Evolutionary conservation across 1,140 invertebrate species (phyloP), one percentile per base, ranked within the genome.

Genomic region (Trichonephila clavata): DNA sequence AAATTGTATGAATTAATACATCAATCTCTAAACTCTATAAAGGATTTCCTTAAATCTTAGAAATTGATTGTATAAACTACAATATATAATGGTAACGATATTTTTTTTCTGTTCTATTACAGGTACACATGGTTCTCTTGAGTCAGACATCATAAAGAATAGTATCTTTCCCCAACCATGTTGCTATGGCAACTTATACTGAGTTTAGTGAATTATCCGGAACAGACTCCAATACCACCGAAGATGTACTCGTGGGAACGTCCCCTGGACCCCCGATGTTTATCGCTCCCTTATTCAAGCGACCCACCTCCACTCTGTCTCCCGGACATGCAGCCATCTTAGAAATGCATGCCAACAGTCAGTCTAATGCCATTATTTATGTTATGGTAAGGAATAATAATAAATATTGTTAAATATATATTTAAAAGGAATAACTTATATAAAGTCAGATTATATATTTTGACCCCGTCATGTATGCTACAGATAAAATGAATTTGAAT

Each of bases 331-430:
- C 61, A n/a, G 93, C 88, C 88, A 94, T 94, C 43, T 80, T 94
- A 90, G 94, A 94, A 81, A 94, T 94, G 94, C 94, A 94, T 90
- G 94, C 93, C 39, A 94, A 94, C 61, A 94, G 94, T 77, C 81
- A 87, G 50, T 86, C 89, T 18, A 94, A 94, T 60, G 94, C 94
- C 59, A 77, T 94, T 50, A 65, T 94, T 4, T 94, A 94, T 59
- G 86, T 94, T 6, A 61, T 89, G 61, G 92, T 93, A 63, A 92
- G 59, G 10, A 43, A 50, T 39, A n/a, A n/a, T n/a, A n/a, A n/a
- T n/a, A 39, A 39, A 39, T 39, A 39, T 1, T 39, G 32, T 39
- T 39, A 39, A 2, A 39, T 39, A n/a, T n/a, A n/a, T n/a, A n/a
- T n/a, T n/a, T n/a, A 39, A 39, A 39, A 39, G 4, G 32, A 4